Evolutionary conservation across 2,113 vertebrate species (phyloP).

Genomic region (Castor canadensis): DNA sequence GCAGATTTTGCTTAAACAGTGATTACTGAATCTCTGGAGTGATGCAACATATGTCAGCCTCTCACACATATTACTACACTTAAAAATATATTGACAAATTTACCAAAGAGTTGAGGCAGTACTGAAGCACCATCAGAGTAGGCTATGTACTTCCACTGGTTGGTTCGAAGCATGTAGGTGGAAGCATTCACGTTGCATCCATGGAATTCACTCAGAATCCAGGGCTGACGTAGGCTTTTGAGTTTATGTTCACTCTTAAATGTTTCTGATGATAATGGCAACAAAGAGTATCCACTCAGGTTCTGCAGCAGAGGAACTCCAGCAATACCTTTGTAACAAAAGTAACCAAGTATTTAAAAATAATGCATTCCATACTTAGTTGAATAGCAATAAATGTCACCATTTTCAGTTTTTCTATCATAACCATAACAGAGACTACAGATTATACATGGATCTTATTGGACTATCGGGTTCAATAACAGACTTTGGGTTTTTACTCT

Average conservation of each 20-base stretch:
- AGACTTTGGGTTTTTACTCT: background rate
- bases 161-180: slow-evolving; percentile 93
- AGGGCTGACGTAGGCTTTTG: slow-evolving; percentile 80
- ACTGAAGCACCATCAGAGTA: slow-evolving; percentile 91
- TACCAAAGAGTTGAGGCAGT: slow-evolving; percentile 94
- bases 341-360: slow-evolving; percentile 21
- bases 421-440: background rate
- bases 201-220: slow-evolving; percentile 96
- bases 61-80: background rate
- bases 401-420: background rate
- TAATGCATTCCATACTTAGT: background rate
- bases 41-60: background rate
- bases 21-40: background rate
- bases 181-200: slow-evolving; percentile 96
- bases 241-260: background rate
- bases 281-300: slow-evolving; percentile 92
- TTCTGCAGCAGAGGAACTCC: slow-evolving; percentile 82
- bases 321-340: slow-evolving; percentile 88
- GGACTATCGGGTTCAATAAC: background rate
- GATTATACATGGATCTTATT: background rate
- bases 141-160: slow-evolving; percentile 93
- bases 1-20: background rate
- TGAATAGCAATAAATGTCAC: slow-evolving; percentile 1
- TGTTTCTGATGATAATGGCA: slow-evolving; percentile 82
- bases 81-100: slow-evolving; percentile 43